Percentiles rank a stretch among this genome's conserved stretches.
phyloP scores from a whole-genome alignment of 1,140 invertebrate genomes.

The Thaumatotibia leucotreta region DNA sequence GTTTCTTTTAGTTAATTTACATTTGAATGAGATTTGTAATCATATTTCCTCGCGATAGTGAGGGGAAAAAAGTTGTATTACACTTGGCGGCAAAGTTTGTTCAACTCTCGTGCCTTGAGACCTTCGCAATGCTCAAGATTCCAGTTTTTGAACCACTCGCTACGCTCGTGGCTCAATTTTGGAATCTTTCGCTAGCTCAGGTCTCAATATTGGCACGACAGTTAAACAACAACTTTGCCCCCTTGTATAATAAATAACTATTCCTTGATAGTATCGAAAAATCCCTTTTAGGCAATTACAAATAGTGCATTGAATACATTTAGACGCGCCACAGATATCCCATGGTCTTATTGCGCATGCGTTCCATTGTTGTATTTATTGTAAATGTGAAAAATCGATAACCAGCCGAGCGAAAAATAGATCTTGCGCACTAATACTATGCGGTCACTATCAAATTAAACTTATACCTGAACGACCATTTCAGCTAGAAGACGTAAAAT shows the following conservation, averaged over 20 bases:
- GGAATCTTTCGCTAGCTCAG: too few species aligned
- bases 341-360: background rate
- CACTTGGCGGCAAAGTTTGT: too few species aligned
- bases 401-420: background rate
- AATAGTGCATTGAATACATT: background rate
- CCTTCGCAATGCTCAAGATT: too few species aligned
- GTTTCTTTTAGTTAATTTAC: too few species aligned
- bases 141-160: too few species aligned
- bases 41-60: too few species aligned
- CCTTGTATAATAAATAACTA: background rate
- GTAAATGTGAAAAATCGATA: background rate
- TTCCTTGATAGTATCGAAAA: background rate
- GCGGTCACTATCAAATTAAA: background rate
- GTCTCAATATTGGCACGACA: too few species aligned
- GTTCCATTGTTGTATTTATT: background rate
- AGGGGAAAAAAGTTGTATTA: too few species aligned
- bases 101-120: too few species aligned
- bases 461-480: background rate
- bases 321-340: background rate
- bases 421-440: background rate
- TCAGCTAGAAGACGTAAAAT: background rate
- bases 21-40: too few species aligned
- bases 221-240: background rate
- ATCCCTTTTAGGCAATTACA: background rate
- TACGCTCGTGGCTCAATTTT: too few species aligned